Base-by-base conservation (phyloP, 2,797 vertebrate genomes). In the Periophthalmus magnuspinnatus region DNA sequence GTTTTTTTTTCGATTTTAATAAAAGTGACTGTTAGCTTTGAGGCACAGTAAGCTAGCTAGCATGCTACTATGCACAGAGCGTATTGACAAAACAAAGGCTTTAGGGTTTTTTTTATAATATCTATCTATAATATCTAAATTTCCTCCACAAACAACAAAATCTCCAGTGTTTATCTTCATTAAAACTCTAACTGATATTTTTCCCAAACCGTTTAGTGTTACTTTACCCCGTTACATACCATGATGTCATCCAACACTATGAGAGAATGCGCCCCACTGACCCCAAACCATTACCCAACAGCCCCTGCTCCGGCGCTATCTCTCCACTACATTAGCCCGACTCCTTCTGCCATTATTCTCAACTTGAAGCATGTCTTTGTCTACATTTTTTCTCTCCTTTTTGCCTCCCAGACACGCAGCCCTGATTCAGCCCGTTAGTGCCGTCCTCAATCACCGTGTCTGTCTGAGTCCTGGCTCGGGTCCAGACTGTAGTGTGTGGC, bases 211-310 rank as follows among this genome's bases (percentile, higher is more conserved):
- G 2, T 41, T 45, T 14, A 16, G 41, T 84, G 79, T 75, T 54
- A 73, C 59, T 34, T 28, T 28, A 28, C 28, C 1, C 28, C 3
- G 28, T 28, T 21, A 16, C 41, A 17, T 65, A 68, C 17, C 60
- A 69, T 94, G 91, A 94, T 92, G 92, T 94, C 92, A 94, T 92
- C 81, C 66, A 86, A 91, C 88, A 88, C 84, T 75, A 85, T 89
- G 86, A 88, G 88, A 82, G 91, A 93, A 94, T 93, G 90, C 77
- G 88, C 87, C 89, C 91, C 84, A 86, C 86, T 93, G 92, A 92
- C 93, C 91, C 85, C 76, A 56, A 82, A 84, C 80, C 86, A 86
- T 87, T 89, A 85, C 76, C 80, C 81, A 66, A 22, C 72, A 34
- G 68, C 75, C 67, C 77, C 67, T 69, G 38, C 58, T 50, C 32